Percentiles rank a stretch among this genome's conserved stretches.
These are phyloP conservation scores for Xestoiulus laeticollis DNA, from an alignment of 2,888 invertebrate species.

Conservation along the genomic window DNA sequence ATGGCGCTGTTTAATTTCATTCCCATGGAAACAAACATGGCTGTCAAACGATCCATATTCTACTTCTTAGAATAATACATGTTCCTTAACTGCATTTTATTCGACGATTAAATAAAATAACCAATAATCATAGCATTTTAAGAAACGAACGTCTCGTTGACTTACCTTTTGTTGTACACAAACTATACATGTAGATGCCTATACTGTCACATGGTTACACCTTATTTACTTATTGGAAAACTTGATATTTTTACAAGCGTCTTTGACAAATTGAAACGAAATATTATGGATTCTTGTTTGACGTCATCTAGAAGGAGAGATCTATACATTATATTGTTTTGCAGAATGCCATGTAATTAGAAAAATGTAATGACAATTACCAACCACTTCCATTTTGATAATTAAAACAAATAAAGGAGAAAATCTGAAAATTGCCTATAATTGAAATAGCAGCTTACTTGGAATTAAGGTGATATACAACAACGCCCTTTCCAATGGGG, in stretches of 20 bases:
- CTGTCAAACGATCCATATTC: background rate
- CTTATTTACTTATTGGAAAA: background rate
- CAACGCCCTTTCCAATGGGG: no score
- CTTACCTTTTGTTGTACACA: background rate
- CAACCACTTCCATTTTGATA: no score
- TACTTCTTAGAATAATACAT: background rate
- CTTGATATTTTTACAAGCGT: background rate
- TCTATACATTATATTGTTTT: background rate
- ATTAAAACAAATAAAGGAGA: no score
- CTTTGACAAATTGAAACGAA: background rate
- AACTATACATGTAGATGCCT: background rate
- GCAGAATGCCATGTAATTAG: background rate
- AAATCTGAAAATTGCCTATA: background rate
- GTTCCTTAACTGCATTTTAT: background rate
- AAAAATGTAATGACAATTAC: background rate
- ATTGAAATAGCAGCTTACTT: no score
- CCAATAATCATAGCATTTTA: background rate
- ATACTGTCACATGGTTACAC: background rate
- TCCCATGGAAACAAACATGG: background rate
- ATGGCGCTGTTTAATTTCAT: background rate
- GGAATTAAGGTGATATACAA: no score
- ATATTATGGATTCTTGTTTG: background rate
- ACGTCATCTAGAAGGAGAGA: background rate
- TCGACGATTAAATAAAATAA: background rate
- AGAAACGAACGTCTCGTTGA: background rate